Conservation (phyloP, 2,797 vertebrate genomes). For the Pantherophis alleghaniensis region DNA sequence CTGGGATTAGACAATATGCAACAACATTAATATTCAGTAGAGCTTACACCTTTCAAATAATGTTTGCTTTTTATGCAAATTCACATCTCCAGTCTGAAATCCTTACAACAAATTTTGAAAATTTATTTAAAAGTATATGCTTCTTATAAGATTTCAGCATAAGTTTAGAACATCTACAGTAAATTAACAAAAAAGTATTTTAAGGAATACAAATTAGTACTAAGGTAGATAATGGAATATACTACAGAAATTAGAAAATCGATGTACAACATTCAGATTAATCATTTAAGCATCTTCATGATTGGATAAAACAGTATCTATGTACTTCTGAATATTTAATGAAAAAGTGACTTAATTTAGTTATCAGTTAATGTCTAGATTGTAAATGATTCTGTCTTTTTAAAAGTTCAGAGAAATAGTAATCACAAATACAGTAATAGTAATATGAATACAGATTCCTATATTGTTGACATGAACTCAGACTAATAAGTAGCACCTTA, state of each 20-base stretch:
- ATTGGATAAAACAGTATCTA: neutral
- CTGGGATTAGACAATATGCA: neutral
- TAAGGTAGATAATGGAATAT: neutral
- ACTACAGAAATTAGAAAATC: neutral
- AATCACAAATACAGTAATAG: neutral
- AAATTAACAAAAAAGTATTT: neutral
- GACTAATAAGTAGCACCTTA: neutral
- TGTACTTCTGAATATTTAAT: neutral
- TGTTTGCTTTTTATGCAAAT: neutral
- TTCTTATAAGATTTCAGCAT: neutral
- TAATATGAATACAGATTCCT: neutral
- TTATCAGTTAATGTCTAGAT: neutral
- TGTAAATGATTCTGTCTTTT: neutral
- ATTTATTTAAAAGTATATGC: neutral
- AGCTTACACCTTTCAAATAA: neutral
- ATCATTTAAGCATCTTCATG: neutral
- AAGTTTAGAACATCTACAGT: neutral
- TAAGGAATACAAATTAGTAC: neutral
- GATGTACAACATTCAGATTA: neutral
- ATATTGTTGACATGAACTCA: neutral
- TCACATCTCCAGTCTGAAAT: neutral
- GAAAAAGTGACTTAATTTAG: neutral
- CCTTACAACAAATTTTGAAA: neutral
- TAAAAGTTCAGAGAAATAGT: neutral
- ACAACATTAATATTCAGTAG: neutral